Evolutionary conservation across 1,140 invertebrate genomes (phyloP).

Genomic region (Spodoptera frugiperda): DNA sequence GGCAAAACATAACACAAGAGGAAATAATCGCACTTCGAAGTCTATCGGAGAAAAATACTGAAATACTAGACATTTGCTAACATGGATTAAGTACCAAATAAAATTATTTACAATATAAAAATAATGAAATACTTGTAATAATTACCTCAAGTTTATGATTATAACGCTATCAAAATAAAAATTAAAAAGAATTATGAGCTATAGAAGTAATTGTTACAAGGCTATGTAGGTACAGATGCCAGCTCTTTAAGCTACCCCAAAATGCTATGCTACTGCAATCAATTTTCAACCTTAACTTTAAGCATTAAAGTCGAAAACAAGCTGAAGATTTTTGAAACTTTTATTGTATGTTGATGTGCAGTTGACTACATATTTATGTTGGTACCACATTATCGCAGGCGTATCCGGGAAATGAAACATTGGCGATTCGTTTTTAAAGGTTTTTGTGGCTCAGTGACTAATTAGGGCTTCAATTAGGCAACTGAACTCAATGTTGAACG

Average conservation of each 20-base stretch:
- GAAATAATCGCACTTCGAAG: too few species aligned
- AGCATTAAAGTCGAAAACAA: too few species aligned
- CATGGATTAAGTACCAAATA: too few species aligned
- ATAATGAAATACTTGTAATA: background rate
- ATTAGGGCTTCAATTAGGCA: conserved; percentile 47
- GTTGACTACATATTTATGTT: conserved; percentile 24
- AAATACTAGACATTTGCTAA: too few species aligned
- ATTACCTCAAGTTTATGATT: background rate
- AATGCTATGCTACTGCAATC: too few species aligned
- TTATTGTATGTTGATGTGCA: too few species aligned
- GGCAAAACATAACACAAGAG: too few species aligned
- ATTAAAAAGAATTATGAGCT: conserved; percentile 13
- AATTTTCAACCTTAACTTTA: too few species aligned
- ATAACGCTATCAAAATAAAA: background rate
- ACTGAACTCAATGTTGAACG: conserved; percentile 25
- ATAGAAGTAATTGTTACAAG: conserved; percentile 7
- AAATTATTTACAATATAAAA: background rate
- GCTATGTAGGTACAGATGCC: background rate
- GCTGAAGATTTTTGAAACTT: too few species aligned
- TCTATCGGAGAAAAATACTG: too few species aligned
- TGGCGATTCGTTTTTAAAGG: conserved; percentile 44
- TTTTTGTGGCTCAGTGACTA: conserved; percentile 41
- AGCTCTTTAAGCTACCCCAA: too few species aligned
- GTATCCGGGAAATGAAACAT: conserved; percentile 50
- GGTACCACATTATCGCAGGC: conserved; percentile 23